Evolutionary conservation across 2,888 invertebrate species (phyloP).

Genomic region (Margaritifera margaritifera): DNA sequence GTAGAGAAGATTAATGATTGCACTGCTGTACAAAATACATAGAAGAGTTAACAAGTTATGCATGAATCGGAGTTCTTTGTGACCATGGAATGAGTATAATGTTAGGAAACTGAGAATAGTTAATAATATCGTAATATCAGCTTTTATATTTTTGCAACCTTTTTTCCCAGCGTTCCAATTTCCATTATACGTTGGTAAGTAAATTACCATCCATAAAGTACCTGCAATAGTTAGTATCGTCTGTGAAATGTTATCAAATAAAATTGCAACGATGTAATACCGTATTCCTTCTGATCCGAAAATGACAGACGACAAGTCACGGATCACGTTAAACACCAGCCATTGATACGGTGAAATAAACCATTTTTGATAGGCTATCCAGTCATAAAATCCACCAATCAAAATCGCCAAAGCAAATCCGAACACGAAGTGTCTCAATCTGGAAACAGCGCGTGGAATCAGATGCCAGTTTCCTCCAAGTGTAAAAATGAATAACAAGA

Average conservation of each 20-base stretch:
- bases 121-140: background rate
- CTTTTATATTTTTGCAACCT: no score
- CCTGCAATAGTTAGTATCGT: no score
- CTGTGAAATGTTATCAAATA: conserved; percentile 13
- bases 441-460: no score
- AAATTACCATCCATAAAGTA: background rate
- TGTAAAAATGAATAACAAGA: conserved; percentile 3
- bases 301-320: conserved; percentile 27
- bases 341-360: conserved; percentile 51
- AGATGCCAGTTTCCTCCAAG: no score
- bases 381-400: conserved; percentile 43
- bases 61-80: conserved; percentile 53
- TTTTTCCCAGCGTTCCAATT: no score
- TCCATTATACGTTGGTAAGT: background rate
- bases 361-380: conserved; percentile 32
- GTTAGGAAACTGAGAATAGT: conserved; percentile 26
- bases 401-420: conserved; percentile 30
- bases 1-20: conserved; percentile 4
- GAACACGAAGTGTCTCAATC: background rate
- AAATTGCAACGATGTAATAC: background rate
- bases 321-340: conserved; percentile 48
- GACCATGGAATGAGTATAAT: conserved; percentile 45
- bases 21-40: conserved; percentile 27
- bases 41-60: conserved; percentile 45
- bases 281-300: conserved; percentile 29